A percentile compares a stretch with the other conserved stretches of the same genome.
phyloP scores from a whole-genome alignment of 2,888 invertebrate species.

The Schizotus pectinicornis region DNA sequence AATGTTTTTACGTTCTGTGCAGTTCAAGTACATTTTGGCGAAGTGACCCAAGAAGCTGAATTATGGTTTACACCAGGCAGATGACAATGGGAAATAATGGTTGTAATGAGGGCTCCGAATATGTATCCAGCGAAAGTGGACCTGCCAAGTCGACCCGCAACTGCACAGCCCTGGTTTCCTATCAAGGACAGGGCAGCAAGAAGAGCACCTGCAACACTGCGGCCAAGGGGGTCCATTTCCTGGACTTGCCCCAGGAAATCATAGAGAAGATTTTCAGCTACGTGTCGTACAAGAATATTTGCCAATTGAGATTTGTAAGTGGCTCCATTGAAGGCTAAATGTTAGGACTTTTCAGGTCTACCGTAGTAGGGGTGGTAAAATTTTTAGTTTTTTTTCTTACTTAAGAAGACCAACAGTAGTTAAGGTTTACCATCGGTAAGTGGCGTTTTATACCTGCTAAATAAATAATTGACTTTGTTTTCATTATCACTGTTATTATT shows the following conservation, averaged over 20 bases:
- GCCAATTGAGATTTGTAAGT: slow-evolving; percentile 81
- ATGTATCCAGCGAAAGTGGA: slow-evolving; percentile 37
- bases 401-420: too few species aligned
- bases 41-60: neutral
- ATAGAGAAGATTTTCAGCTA: slow-evolving; percentile 79
- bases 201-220: slow-evolving; percentile 7
- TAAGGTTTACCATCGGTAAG: too few species aligned
- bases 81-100: slow-evolving; percentile 61
- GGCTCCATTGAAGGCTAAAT: neutral
- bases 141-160: slow-evolving; percentile 52
- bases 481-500: too few species aligned
- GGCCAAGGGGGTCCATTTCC: slow-evolving; percentile 56
- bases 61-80: slow-evolving; percentile 64
- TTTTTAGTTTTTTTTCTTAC: too few species aligned
- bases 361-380: too few species aligned
- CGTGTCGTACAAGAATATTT: slow-evolving; percentile 77
- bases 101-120: slow-evolving; percentile 50
- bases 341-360: neutral
- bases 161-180: slow-evolving; percentile 29
- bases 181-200: slow-evolving; percentile 22
- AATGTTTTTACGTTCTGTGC: slow-evolving; percentile 5
- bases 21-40: slow-evolving; percentile 4
- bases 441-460: too few species aligned
- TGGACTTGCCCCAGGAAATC: slow-evolving; percentile 82
- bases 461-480: too few species aligned